Evolutionary conservation across 1,140 invertebrate species (phyloP).

Genomic region (Popillia japonica): DNA sequence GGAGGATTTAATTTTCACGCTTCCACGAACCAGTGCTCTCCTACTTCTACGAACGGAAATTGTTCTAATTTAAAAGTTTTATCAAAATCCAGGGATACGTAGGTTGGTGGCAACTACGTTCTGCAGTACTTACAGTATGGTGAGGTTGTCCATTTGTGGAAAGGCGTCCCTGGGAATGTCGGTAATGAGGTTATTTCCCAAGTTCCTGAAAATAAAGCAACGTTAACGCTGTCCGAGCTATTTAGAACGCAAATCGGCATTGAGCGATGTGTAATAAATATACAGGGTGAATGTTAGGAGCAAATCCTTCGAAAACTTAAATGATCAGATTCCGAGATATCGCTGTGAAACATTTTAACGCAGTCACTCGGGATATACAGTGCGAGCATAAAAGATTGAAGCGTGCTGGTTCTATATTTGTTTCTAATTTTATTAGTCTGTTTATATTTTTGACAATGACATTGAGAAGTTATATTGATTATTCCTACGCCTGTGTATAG

Average conservation of each 20-base stretch:
- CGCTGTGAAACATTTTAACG: no score
- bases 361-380: no score
- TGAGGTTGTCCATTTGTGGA: conserved; percentile 35
- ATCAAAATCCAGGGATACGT: not conserved
- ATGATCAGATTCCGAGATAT: no score
- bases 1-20: not conserved
- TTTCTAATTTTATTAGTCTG: no score
- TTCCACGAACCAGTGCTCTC: not conserved
- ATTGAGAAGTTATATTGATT: no score
- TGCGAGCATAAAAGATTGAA: no score
- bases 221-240: conserved; percentile 16
- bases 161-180: conserved; percentile 36
- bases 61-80: conserved; percentile 33
- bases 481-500: no score
- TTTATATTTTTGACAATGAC: no score
- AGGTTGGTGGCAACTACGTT: not conserved
- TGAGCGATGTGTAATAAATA: not conserved
- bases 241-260: not conserved
- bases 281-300: no score
- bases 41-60: conserved; percentile 13
- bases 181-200: conserved; percentile 39
- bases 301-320: no score
- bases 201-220: conserved; percentile 38
- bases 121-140: conserved; percentile 31
- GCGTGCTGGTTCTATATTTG: no score